phyloP scores from a whole-genome alignment of 1,140 invertebrate genomes.

The Chlorops oryzae region DNA sequence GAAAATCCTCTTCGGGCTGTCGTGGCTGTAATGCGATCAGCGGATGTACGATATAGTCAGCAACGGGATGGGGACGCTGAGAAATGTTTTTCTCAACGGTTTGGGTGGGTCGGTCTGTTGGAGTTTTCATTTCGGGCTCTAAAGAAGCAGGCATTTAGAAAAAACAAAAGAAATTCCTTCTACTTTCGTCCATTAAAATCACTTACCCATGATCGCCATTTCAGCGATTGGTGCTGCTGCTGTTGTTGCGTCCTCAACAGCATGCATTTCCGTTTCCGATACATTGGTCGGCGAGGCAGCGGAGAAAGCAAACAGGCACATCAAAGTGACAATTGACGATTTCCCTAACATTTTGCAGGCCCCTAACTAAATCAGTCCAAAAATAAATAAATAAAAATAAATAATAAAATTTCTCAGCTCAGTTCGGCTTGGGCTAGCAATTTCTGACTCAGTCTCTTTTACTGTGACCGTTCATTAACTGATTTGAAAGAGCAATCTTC shows the following conservation, averaged over 20 bases:
- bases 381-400: too few species aligned
- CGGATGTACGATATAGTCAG: constrained; percentile 42
- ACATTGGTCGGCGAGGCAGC: background rate
- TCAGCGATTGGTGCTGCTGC: constrained; percentile 42
- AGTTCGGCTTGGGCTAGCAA: too few species aligned
- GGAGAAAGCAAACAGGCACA: too few species aligned
- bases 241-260: constrained; percentile 34
- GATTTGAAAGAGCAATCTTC: too few species aligned
- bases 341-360: too few species aligned
- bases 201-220: constrained; percentile 43
- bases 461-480: too few species aligned
- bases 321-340: too few species aligned
- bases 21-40: constrained; percentile 42
- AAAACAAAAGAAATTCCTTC: constrained; percentile 10
- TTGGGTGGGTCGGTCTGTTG: constrained; percentile 29
- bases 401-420: too few species aligned
- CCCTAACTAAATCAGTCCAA: too few species aligned
- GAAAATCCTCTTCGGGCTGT: constrained; percentile 23
- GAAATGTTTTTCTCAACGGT: background rate
- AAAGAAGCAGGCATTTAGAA: constrained; percentile 17
- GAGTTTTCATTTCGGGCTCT: constrained; percentile 23
- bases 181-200: constrained; percentile 1
- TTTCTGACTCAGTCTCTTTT: too few species aligned
- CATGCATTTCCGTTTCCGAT: constrained; percentile 11
- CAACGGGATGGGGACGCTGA: constrained; percentile 34